These are phyloP conservation scores for Furnarius figulus DNA, from an alignment of 2,113 vertebrate species.

Conservation along the genomic window DNA sequence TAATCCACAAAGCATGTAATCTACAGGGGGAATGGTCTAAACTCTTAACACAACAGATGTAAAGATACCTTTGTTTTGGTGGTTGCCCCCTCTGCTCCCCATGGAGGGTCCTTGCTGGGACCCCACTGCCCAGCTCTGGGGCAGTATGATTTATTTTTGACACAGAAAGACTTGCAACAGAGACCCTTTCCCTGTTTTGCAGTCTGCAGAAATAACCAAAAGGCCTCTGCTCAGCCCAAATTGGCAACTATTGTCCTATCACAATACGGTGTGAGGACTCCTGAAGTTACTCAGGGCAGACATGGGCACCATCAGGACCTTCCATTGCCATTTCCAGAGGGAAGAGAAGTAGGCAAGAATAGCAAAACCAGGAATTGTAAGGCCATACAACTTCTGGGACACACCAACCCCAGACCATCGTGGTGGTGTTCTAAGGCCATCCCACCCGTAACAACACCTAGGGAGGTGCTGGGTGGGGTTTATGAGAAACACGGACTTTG, in stretches of 20 bases:
- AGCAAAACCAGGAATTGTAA: not conserved
- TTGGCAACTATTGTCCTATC: not conserved
- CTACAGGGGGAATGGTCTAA: fast-evolving
- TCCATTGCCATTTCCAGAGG: not conserved
- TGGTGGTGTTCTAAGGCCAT: not conserved
- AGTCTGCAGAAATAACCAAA: not conserved
- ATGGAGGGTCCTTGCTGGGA: not conserved
- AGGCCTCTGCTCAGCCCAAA: not conserved
- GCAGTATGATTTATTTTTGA: not conserved
- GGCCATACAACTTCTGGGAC: not conserved
- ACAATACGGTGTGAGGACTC: fast-evolving
- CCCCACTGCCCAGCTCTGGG: fast-evolving
- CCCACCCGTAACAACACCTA: fast-evolving
- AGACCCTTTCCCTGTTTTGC: not conserved
- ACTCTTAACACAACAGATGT: too few species aligned
- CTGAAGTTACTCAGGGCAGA: not conserved
- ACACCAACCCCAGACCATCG: not conserved
- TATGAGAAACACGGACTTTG: not conserved
- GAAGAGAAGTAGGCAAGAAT: not conserved
- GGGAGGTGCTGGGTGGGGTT: not conserved
- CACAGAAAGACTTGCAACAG: not conserved
- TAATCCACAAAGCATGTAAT: too few species aligned
- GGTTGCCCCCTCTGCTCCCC: not conserved
- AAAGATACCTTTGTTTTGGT: fast-evolving
- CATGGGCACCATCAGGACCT: not conserved